A percentile compares a stretch with the other conserved stretches of the same genome.
Evolutionary conservation across 2,797 vertebrate species (phyloP).

Genomic region (Aeoliscus strigatus): DNA sequence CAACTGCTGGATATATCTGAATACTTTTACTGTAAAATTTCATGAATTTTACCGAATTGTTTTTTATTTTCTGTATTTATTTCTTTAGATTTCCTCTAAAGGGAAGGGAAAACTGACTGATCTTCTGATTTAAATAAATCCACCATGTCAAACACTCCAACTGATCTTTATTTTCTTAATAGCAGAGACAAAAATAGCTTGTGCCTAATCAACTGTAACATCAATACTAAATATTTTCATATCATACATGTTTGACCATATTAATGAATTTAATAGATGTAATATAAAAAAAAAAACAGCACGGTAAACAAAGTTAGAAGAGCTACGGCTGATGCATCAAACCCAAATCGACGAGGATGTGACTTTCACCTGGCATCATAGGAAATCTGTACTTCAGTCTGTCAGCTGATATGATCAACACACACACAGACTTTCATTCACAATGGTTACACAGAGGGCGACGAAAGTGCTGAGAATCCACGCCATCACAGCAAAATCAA

Average conservation of each 20-base stretch:
- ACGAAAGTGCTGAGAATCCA: constrained; percentile 17
- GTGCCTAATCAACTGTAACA: constrained; percentile 6
- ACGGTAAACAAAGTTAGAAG: constrained; percentile 27
- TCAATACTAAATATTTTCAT: constrained; percentile 16
- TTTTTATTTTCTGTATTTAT: too few species aligned
- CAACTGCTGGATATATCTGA: too few species aligned
- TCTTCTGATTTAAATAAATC: too few species aligned
- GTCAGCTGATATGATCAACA: not conserved
- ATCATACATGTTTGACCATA: constrained; percentile 5
- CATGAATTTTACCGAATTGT: too few species aligned
- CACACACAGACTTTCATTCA: constrained; percentile 1
- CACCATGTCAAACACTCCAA: constrained; percentile 11
- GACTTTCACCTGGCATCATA: not conserved
- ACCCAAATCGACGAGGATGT: constrained; percentile 1
- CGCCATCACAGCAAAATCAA: constrained; percentile 2
- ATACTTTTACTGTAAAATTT: too few species aligned
- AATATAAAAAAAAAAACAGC: constrained; percentile 32
- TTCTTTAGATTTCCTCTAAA: too few species aligned
- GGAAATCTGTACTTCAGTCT: constrained; percentile 7
- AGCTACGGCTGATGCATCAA: constrained; percentile 10
- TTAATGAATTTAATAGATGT: constrained; percentile 13
- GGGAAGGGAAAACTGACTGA: too few species aligned
- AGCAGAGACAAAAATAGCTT: constrained; percentile 15
- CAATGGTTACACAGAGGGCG: constrained; percentile 4
- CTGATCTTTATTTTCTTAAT: constrained; percentile 40